A percentile compares a stretch with the other conserved stretches of the same genome.
Evolutionary conservation across 2,113 vertebrate species (phyloP).

Genomic region (Epinephelus fuscoguttatus): DNA sequence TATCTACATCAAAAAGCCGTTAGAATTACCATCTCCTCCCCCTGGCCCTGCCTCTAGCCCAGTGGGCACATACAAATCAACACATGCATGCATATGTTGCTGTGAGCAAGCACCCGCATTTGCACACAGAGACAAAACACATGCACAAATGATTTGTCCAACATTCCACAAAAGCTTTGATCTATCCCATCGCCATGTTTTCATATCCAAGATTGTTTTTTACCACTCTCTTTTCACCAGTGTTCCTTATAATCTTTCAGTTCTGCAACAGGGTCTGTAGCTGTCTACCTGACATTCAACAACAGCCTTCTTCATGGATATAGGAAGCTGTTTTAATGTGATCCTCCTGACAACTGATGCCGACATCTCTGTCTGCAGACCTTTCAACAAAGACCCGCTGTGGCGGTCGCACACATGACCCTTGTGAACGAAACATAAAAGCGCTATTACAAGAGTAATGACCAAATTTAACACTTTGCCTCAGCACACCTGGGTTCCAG

Average conservation of each 20-base stretch:
- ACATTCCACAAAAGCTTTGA: slow-evolving; percentile 8
- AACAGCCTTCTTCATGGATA: slow-evolving; percentile 19
- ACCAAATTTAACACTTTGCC: slow-evolving; percentile 83
- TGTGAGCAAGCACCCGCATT: slow-evolving; percentile 19
- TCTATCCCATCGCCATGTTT: slow-evolving; percentile 1
- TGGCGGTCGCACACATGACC: slow-evolving; percentile 67
- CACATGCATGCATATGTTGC: slow-evolving; percentile 56
- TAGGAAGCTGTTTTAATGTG: slow-evolving; percentile 61
- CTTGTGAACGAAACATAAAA: slow-evolving; percentile 73
- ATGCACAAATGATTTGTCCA: background rate
- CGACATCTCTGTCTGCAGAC: slow-evolving; percentile 64
- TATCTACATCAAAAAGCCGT: slow-evolving; percentile 86
- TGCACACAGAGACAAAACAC: slow-evolving; percentile 13
- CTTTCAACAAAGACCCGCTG: slow-evolving; percentile 64
- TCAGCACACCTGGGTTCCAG: slow-evolving; percentile 81
- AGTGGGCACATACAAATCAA: slow-evolving; percentile 58
- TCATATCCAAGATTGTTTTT: background rate
- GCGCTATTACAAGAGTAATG: slow-evolving; percentile 82
- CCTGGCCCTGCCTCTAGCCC: slow-evolving; percentile 61
- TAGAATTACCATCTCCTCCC: slow-evolving; percentile 74
- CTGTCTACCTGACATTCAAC: slow-evolving; percentile 31
- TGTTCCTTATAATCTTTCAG: background rate
- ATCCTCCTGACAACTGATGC: slow-evolving; percentile 67
- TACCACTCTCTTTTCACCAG: background rate
- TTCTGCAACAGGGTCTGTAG: slow-evolving; percentile 26